Base-by-base conservation (phyloP, 2,797 vertebrate genomes). In the Muscicapa striata region DNA sequence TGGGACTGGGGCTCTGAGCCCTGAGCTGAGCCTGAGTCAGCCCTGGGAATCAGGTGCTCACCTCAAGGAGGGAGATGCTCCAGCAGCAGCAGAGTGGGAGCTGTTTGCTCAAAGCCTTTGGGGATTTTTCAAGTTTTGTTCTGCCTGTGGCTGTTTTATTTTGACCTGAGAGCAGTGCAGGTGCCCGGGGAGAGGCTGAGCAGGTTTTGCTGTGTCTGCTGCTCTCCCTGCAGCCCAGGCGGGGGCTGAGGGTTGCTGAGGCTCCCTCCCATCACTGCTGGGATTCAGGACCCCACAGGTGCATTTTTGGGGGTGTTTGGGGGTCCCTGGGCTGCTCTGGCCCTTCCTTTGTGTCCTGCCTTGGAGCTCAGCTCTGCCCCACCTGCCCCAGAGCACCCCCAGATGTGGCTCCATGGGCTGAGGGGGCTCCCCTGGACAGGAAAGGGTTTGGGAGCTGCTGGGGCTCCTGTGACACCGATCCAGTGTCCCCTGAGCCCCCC, bases 241-340 rank as follows among this genome's bases (percentile, higher is more conserved):
- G 43, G 40, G 34, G 52, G 46, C 10, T 3, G 27, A 11, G 23
- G 69, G 19, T 27, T 3, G 6, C 87, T 63, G 40, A 5, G 67
- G 29, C 36, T 81, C n/a, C 61, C 21, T 49, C 6, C 3, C 12
- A 0, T 13, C 49, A 0, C 1, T 11, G n/a, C 34, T 34, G 76
- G 7, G 34, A 20, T 46, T 9, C 30, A 3, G 76, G 27, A 18
- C 48, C 36, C 43, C 34, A 2, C 3, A 4, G 58, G 15, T 4
- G 6, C 0, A 4, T 0, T 5, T 83, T 38, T 19, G 41, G 38
- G n/a, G 14, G 21, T 12, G 21, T 15, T 22, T 45, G 45, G 61
- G 45, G 48, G 6, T 27, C n/a, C 1, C 6, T 20, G 61, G 11
- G 43, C 30, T 40, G 59, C 43, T 8, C 19, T 64, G 72, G 3